Evolutionary conservation across 2,113 vertebrate species (phyloP), one percentile per base, ranked within the genome.

Genomic region (Sceloporus tristichus): DNA sequence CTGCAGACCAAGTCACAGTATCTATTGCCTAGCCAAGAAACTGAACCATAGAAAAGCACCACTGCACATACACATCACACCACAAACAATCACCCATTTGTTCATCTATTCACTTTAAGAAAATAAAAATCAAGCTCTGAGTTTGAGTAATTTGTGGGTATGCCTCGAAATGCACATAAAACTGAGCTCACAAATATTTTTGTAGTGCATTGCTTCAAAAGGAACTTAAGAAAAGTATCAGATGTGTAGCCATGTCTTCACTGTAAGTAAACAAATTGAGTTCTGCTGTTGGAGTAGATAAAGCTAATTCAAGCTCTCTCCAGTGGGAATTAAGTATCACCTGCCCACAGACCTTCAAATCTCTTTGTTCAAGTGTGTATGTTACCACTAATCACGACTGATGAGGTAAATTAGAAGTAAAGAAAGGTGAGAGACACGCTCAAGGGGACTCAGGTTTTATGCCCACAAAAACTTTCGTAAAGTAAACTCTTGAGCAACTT

Each of bases 301-400:
- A 76, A 77, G 8, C 74, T 68, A 25, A 88, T 77, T 66, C 73
- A 83, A 76, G 21, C 42, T 59, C 56, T 76, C 42, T 68, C 56
- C 71, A 68, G 29, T 77, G 80, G 80, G 59, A 88, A 68, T 82
- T 88, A 83, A 83, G n/a, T 82, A 38, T 75, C 74, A 34, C 54
- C 40, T 82, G 59, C 40, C 23, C 71, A 66, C 38, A 48, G 71
- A 83, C 86, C 79, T 82, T 66, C 79, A 82, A 48, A 87, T 82
- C 71, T 74, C 16, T 62, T 75, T n/a, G 19, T 14, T 87, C 86
- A 75, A 82, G 10, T 62, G 56, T 87, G 80, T 48, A 75, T 82
- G 79, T 66, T 87, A 65, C 27, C 2, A 9, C 56, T 82, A 82
- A 88, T 87, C 86, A 88, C 71, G 82, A 88, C 71, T 88, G 86